Evolutionary conservation across 1,140 invertebrate genomes (phyloP), one percentile per base, ranked within the genome.

Genomic region (Phymorhynchus buccinoides): DNA sequence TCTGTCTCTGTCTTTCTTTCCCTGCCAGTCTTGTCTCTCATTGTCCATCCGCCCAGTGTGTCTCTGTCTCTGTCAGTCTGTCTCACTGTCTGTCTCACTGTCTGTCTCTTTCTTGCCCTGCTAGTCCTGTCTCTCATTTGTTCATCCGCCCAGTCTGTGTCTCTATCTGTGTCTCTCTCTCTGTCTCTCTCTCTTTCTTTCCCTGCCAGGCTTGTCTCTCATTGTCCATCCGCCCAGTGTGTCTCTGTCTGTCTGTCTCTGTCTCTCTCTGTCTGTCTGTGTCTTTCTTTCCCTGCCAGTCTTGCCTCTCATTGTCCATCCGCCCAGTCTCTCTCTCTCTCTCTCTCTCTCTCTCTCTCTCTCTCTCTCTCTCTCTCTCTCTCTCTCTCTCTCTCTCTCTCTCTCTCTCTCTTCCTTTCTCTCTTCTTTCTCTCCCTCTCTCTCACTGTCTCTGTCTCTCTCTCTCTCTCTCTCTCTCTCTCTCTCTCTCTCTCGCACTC

Each of bases 401-500:
- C 56, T 30, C n/a, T 39, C 37, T 39, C n/a, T 39, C n/a, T 3
- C n/a, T 39, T 3, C 71, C n/a, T 39, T 3, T 3, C n/a, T 39
- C 2, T 27, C 6, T 37, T 27, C 7, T 73, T 39, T 27, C 3
- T 73, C 27, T 27, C 71, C 2, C 56, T 66, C 56, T 73, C 71
- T 73, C 3, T 73, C 71, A 0, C 27, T 3, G 12, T 1, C 3
- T 73, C 27, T 1, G 12, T 73, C 71, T 1, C 27, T 73, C 71
- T 73, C 3, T 73, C 68, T 73, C 3, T 73, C 71, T 73, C 71
- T 73, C 71, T 39, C 71, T 73, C 71, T 73, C 71, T 73, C 71
- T 73, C 71, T 73, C 71, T 73, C 71, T 73, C 71, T 73, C 71
- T 73, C 71, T 73, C 71, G 14, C 71, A 32, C 71, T 9, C 44